A percentile compares a stretch with the other conserved stretches of the same genome.
These are phyloP conservation scores for Ferdinandea cuprea DNA, from an alignment of 2,888 invertebrate genomes.

Conservation along the genomic window DNA sequence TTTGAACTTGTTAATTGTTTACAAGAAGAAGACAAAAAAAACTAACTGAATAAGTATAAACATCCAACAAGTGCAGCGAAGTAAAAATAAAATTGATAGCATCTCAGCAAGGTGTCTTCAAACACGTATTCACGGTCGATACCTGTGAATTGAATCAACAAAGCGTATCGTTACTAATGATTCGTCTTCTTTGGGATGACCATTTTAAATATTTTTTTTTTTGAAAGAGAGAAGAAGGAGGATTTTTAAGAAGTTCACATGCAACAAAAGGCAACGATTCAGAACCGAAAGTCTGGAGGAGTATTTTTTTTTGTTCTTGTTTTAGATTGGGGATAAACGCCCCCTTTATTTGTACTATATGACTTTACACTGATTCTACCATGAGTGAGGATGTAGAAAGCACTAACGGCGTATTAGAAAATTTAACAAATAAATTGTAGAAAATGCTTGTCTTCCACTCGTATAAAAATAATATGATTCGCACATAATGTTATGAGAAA, in stretches of 20 bases:
- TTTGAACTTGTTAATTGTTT: background rate
- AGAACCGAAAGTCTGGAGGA: background rate
- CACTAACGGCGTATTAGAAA: too few relatives aligned
- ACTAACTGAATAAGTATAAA: conserved; percentile 5
- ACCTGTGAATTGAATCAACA: conserved; percentile 32
- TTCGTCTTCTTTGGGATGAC: background rate
- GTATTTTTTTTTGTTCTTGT: too few relatives aligned
- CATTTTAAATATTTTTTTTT: background rate
- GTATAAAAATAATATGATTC: too few relatives aligned
- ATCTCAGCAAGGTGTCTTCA: conserved; percentile 9
- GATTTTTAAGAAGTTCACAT: background rate
- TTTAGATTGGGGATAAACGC: too few relatives aligned
- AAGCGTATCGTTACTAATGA: conserved; percentile 28
- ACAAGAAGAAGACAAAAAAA: too few relatives aligned
- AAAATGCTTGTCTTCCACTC: too few relatives aligned
- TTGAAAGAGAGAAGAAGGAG: background rate
- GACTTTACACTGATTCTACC: too few relatives aligned
- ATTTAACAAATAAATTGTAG: too few relatives aligned
- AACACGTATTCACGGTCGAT: conserved; percentile 19
- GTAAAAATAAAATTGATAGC: conserved; percentile 7
- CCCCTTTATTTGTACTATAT: background rate
- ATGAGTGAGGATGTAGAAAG: too few relatives aligned
- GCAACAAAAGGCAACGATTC: conserved; percentile 4
- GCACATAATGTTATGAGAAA: too few relatives aligned
- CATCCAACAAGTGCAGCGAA: conserved; percentile 24